These are phyloP conservation scores for Scaeva pyrastri DNA, from an alignment of 2,888 invertebrate genomes.

Conservation along the genomic window DNA sequence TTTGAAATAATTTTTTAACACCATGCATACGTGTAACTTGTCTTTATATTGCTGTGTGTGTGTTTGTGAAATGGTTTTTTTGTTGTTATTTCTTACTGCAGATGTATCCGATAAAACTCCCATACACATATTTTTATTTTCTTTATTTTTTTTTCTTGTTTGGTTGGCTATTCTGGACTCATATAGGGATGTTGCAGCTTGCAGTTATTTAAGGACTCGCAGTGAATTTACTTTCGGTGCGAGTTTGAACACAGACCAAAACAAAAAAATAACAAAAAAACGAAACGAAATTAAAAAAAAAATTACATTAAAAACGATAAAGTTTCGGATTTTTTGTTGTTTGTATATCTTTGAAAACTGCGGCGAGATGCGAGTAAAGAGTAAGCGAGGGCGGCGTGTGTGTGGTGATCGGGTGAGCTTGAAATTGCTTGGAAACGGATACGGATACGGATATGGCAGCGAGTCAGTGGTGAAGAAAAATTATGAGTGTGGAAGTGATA, in stretches of 20 bases:
- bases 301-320: slow-evolving; percentile 40
- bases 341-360: not conserved
- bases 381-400: slow-evolving; percentile 5
- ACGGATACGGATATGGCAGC: slow-evolving; percentile 38
- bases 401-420: slow-evolving; percentile 22
- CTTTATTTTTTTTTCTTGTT: not conserved
- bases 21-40: not conserved
- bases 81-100: not conserved
- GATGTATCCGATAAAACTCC: slow-evolving; percentile 39
- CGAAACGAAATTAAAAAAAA: slow-evolving; percentile 20
- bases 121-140: not conserved
- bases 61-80: slow-evolving; percentile 1
- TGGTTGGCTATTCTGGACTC: not conserved
- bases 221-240: slow-evolving; percentile 62
- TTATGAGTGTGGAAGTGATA: slow-evolving; percentile 55
- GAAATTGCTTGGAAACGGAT: slow-evolving; percentile 50
- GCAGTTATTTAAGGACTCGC: slow-evolving; percentile 66
- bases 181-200: slow-evolving; percentile 56
- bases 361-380: no score
- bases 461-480: slow-evolving; percentile 23
- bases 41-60: not conserved
- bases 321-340: not conserved
- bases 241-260: slow-evolving; percentile 32
- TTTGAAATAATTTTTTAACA: slow-evolving; percentile 45
- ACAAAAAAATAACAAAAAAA: slow-evolving; percentile 22